Percentiles rank a stretch among this genome's conserved stretches.
These are phyloP conservation scores for Tadarida brasiliensis DNA, from an alignment of 2,797 vertebrate species.

Conservation along the genomic window DNA sequence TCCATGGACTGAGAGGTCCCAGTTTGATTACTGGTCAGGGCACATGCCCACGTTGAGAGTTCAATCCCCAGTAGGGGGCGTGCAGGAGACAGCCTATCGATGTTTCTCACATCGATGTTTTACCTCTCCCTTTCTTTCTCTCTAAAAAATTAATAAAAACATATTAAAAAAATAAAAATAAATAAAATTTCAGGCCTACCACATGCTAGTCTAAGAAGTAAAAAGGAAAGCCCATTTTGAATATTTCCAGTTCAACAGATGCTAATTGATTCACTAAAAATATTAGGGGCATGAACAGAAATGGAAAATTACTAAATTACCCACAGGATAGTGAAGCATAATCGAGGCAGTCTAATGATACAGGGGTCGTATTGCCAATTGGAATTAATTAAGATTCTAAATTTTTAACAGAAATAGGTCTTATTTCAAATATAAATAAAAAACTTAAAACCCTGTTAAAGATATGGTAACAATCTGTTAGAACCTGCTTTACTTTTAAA, in stretches of 20 bases:
- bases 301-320: conserved; percentile 67
- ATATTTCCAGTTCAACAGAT: conserved; percentile 61
- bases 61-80: no score
- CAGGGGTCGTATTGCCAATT: background rate
- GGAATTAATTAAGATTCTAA: conserved; percentile 66
- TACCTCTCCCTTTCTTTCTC: no score
- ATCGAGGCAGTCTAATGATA: conserved; percentile 3
- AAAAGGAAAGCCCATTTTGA: conserved; percentile 10
- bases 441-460: conserved; percentile 48
- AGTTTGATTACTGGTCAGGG: no score
- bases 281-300: conserved; percentile 55
- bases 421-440: conserved; percentile 58
- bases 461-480: background rate
- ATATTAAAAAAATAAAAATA: no score
- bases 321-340: conserved; percentile 15
- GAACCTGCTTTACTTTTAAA: conserved; percentile 47
- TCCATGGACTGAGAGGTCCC: no score
- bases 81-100: no score
- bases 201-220: conserved; percentile 8
- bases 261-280: conserved; percentile 46
- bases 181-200: background rate
- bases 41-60: no score
- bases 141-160: no score
- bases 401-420: conserved; percentile 39
- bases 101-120: no score